These are phyloP conservation scores for Lasiurus borealis DNA, from an alignment of 2,113 vertebrate genomes.

Conservation along the genomic window DNA sequence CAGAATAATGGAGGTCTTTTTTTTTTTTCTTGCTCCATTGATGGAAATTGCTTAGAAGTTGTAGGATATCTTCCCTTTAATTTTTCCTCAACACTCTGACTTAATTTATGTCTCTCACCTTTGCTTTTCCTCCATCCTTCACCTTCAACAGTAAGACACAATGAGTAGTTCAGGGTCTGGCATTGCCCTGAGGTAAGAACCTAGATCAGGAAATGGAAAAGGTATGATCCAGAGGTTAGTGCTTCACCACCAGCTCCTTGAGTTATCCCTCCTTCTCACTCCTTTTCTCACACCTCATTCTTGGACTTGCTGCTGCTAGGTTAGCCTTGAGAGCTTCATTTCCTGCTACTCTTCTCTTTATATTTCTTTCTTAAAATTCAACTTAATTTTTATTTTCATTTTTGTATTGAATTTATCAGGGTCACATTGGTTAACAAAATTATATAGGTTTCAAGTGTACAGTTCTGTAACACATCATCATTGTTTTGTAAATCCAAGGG, in stretches of 20 bases:
- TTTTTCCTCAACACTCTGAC: too few relatives aligned
- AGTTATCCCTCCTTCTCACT: not conserved
- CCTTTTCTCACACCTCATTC: not conserved
- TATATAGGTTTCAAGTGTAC: not conserved
- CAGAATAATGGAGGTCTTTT: too few relatives aligned
- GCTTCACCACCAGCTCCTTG: not conserved
- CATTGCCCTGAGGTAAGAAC: not conserved
- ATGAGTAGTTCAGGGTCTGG: not conserved
- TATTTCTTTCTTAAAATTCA: not conserved
- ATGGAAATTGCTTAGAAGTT: too few relatives aligned
- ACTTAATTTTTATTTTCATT: not conserved
- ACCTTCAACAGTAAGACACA: not conserved
- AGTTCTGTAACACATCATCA: not conserved
- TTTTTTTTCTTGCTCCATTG: too few relatives aligned
- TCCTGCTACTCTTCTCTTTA: not conserved
- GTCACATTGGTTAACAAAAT: not conserved
- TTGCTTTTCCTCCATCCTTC: too few relatives aligned
- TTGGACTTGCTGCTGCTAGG: not conserved
- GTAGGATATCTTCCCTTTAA: too few relatives aligned
- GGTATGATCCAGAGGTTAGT: not conserved
- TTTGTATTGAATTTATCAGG: not conserved
- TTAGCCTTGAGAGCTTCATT: not conserved
- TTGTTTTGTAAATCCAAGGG: constrained; percentile 3
- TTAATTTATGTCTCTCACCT: too few relatives aligned
- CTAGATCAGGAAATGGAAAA: not conserved